Evolutionary conservation across 2,113 vertebrate species (phyloP), one percentile per base, ranked within the genome.

Genomic region (Clupea harengus): DNA sequence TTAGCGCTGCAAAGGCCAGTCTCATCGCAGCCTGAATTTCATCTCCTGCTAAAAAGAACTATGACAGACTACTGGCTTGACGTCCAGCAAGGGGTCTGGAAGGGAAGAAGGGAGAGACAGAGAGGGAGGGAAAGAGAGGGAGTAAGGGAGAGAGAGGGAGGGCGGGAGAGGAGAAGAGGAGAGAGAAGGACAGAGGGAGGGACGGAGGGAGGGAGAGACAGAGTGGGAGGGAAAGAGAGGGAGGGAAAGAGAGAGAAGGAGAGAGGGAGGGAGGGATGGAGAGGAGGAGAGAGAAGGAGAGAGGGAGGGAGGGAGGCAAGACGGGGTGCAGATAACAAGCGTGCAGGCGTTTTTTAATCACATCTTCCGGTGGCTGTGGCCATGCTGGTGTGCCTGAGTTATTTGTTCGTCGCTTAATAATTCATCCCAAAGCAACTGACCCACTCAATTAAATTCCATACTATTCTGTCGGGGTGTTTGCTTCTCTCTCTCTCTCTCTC

Each of bases 391-490:
- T 88, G 86, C 89, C 85, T 47, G 64, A 44, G 17, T 83, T 85
- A 88, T 90, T 91, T 91, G 87, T 67, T 93, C 85, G 91, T 92
- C 90, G 90, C 91, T 93, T 90, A 93, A 94, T 93, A 92, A 91
- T 91, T 91, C 88, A 91, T 93, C 87, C 88, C 87, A 86, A 89
- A 92, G 88, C 90, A 89, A 85, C 86, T 93, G 93, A 94, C 93
- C 92, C 85, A 91, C 93, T 95, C 92, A 94, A 94, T 95, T 93
- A 93, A 93, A 93, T 91, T 87, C 89, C 90, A 72, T 81, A 88
- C 81, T 54, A 84, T 90, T 92, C 84, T 45, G 83, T 91, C 72
- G 57, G 46, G n/a, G n/a, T 6, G 49, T 81, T 47, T 82, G 64
- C 89, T 86, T 87, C 84, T 87, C 87, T 89, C 88, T 82, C 75